Evolutionary conservation across 2,888 invertebrate genomes (phyloP).

Genomic region (Diachrysia chrysitis): DNA sequence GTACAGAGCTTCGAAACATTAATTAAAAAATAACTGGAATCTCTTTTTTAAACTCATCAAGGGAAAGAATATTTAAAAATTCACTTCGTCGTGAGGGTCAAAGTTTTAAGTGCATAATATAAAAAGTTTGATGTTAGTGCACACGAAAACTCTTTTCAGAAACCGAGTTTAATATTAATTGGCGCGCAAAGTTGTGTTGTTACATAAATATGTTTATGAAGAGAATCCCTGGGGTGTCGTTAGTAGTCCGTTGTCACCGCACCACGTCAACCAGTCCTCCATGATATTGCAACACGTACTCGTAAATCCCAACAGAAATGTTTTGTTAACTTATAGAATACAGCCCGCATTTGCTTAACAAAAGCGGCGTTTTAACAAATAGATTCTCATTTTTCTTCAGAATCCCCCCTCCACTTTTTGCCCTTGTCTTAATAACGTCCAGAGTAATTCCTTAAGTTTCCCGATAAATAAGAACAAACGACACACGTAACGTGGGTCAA

Average conservation of each 20-base stretch:
- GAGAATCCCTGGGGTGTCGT: conserved; percentile 32
- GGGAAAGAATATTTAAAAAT: conserved; percentile 32
- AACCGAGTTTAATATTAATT: conserved; percentile 52
- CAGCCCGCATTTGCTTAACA: neutral
- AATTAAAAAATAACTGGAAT: conserved; percentile 23
- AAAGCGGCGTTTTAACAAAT: conserved; percentile 11
- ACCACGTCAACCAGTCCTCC: conserved; percentile 14
- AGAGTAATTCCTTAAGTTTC: conserved; percentile 46
- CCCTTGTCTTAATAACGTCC: conserved; percentile 47
- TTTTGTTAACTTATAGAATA: conserved; percentile 22
- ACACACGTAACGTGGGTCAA: conserved; percentile 65
- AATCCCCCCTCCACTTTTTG: conserved; percentile 13
- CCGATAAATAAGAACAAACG: conserved; percentile 57
- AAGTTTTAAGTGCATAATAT: conserved; percentile 44
- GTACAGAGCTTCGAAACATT: neutral
- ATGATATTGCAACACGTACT: conserved; percentile 35
- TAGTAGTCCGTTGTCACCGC: conserved; percentile 37
- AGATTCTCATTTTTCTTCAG: conserved; percentile 13
- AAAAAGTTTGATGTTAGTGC: conserved; percentile 39
- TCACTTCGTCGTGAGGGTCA: conserved; percentile 25
- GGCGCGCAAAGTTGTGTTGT: conserved; percentile 38
- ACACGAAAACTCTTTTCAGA: conserved; percentile 40
- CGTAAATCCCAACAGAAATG: conserved; percentile 10
- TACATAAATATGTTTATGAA: conserved; percentile 37
- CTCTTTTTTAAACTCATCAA: conserved; percentile 14